Evolutionary conservation across 1,140 invertebrate species (phyloP).

Genomic region (Anthonomus grandis): DNA sequence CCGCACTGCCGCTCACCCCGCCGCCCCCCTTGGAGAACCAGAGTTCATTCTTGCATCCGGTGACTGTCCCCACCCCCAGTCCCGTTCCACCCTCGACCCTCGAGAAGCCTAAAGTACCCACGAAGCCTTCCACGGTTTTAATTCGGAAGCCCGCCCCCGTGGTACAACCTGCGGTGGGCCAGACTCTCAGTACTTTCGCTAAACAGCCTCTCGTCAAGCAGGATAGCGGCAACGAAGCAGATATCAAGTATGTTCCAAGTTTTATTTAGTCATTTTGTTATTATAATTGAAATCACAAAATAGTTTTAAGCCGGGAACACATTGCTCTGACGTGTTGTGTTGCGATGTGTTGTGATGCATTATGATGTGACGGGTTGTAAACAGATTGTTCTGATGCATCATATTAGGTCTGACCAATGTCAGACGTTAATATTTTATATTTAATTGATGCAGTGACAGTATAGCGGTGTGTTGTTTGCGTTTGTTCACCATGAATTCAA

Average conservation of each 20-base stretch:
- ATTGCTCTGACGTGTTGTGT: too few species aligned
- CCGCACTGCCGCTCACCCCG: conserved; percentile 64
- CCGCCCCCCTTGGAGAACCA: conserved; percentile 55
- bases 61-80: conserved; percentile 41
- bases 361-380: too few species aligned
- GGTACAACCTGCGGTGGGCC: conserved; percentile 39
- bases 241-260: conserved; percentile 8
- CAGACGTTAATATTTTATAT: too few species aligned
- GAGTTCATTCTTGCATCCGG: conserved; percentile 67
- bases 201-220: conserved; percentile 50
- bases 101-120: conserved; percentile 63
- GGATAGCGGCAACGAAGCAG: conserved; percentile 48
- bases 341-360: too few species aligned
- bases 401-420: too few species aligned
- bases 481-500: too few species aligned
- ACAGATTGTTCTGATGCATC: too few species aligned
- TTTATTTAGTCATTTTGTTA: too few species aligned
- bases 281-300: too few species aligned
- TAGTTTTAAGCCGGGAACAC: too few species aligned
- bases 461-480: too few species aligned
- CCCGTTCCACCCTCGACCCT: conserved; percentile 48
- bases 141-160: conserved; percentile 28
- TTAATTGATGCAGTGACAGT: too few species aligned
- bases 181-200: conserved; percentile 39
- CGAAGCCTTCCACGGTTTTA: conserved; percentile 53